Base-by-base conservation (phyloP, 2,888 invertebrate genomes). In the Melanchra persicariae region DNA sequence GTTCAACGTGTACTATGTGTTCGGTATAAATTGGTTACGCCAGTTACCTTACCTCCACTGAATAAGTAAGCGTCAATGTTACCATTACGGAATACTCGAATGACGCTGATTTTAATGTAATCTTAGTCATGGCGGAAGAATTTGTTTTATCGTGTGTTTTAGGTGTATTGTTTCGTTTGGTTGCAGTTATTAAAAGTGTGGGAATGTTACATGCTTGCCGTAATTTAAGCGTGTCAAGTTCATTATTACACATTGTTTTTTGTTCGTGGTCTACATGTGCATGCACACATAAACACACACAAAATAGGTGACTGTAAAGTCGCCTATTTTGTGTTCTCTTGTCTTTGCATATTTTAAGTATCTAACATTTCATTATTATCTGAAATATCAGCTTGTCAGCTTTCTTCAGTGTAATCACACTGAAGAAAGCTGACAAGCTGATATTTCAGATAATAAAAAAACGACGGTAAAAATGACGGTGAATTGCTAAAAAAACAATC, bases 1-100 rank as follows among this genome's bases (percentile, higher is more conserved):
- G 88, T 88, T 79, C 73, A 68, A 72, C 61, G 61, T 84, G 73
- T 74, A 82, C 81, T 79, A 52, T 85, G 87, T 89, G 90, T 90
- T 88, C 88, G 87, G 87, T 91, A 90, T 90, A 89, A 91, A 92
- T 92, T 90, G 90, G 89, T 89, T 90, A 87, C 88, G 88, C 88
- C 88, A 88, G 89, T 87, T 86, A 87, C 84, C 85, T 90, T 87
- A 89, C 91, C 87, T 89, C 84, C 74, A 82, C 85, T 85, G 91
- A 90, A 92, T 91, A 87, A n/a, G 85, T 89, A 91, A 90, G 85
- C 87, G 89, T 89, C 86, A 87, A 85, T 88, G 79, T 61, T 70
- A 7, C 40, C 70, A 68, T 71, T 71, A 71, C 71, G 59, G 67
- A 70, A 81, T 74, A 88, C 84, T 81, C 85, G 87, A 87, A 87